phyloP scores from a whole-genome alignment of 1,140 invertebrate species.

The Scaptomyza graminum region DNA sequence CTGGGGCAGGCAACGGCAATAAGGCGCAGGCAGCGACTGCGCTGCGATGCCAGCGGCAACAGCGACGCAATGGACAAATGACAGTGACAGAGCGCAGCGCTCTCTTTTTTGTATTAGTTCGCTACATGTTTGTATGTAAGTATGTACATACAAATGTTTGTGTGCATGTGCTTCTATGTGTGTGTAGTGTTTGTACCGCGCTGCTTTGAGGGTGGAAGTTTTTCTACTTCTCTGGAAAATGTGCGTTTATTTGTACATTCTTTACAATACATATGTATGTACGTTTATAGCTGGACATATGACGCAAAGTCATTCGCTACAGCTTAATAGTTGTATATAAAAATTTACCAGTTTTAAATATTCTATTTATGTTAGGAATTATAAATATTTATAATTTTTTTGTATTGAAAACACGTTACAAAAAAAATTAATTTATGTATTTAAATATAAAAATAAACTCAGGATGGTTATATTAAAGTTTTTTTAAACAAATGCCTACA shows the following conservation, averaged over 20 bases:
- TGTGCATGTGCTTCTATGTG: conserved; percentile 21
- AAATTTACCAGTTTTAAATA: background rate
- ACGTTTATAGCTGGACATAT: conserved; percentile 61
- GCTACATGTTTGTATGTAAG: conserved; percentile 40
- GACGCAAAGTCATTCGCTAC: conserved; percentile 36
- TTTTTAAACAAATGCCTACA: too few species aligned
- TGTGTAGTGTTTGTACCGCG: conserved; percentile 57
- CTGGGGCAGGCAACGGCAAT: conserved; percentile 74
- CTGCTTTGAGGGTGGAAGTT: conserved; percentile 80
- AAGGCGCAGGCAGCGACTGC: conserved; percentile 63
- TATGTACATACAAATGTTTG: conserved; percentile 12
- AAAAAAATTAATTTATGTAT: too few species aligned
- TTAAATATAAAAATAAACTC: too few species aligned
- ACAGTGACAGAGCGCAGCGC: conserved; percentile 72
- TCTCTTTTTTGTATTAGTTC: conserved; percentile 73
- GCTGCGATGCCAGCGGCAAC: conserved; percentile 46
- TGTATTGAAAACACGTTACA: too few species aligned
- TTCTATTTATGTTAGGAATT: too few species aligned
- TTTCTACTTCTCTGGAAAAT: conserved; percentile 82
- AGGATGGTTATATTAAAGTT: too few species aligned
- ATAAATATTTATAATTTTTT: too few species aligned
- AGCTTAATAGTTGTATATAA: conserved; percentile 8
- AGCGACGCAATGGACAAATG: conserved; percentile 58
- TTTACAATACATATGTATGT: conserved; percentile 40
- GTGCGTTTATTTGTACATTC: conserved; percentile 79